A percentile compares a stretch with the other conserved stretches of the same genome.
phyloP scores from a whole-genome alignment of 2,888 invertebrate species.

The Campopleginae sp. region DNA sequence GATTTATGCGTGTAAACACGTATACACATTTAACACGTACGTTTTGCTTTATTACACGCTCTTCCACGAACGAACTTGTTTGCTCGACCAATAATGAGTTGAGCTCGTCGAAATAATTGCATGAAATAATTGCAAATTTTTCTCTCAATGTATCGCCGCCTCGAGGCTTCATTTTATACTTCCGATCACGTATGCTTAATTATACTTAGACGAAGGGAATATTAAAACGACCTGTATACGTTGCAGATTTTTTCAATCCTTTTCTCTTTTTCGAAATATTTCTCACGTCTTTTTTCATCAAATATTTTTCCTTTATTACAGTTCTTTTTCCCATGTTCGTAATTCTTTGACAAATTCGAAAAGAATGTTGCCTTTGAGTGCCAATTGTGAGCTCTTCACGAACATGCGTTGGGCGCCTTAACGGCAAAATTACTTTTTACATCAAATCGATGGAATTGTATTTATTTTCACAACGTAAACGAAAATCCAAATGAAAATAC shows the following conservation, averaged over 20 bases:
- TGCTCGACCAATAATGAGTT: background rate
- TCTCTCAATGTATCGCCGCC: background rate
- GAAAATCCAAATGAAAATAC: background rate
- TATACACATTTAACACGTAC: background rate
- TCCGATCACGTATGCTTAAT: background rate
- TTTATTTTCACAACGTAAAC: background rate
- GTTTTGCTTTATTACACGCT: slow-evolving; percentile 15
- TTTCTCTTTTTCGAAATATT: background rate
- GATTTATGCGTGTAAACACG: background rate
- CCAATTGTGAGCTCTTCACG: too few species aligned
- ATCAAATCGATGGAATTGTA: background rate
- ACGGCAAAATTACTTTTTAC: too few species aligned
- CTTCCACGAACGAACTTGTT: slow-evolving; percentile 21
- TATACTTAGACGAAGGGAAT: background rate
- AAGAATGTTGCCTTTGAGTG: too few species aligned
- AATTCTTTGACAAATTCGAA: background rate
- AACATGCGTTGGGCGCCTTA: too few species aligned
- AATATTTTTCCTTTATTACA: background rate
- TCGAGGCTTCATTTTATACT: background rate
- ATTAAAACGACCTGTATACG: background rate
- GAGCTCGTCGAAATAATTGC: background rate
- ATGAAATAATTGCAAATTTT: background rate
- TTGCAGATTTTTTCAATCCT: background rate
- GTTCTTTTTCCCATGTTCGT: background rate
- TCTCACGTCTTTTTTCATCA: background rate